phyloP scores from a whole-genome alignment of 2,888 invertebrate genomes.

The Eristalis arbustorum region DNA sequence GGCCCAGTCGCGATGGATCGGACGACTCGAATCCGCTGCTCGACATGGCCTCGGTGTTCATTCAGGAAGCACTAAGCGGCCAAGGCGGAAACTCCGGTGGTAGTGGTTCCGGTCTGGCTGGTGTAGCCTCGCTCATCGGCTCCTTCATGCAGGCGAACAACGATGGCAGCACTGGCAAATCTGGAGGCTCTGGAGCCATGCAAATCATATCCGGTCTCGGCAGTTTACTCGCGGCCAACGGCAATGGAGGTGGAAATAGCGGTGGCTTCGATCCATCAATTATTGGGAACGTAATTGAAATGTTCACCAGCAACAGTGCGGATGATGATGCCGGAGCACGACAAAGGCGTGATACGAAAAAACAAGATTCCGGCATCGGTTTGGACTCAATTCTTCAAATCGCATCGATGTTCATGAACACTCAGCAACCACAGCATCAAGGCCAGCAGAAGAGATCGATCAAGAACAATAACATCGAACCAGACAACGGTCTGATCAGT shows the following conservation, averaged over 20 bases:
- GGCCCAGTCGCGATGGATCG: constrained; percentile 77
- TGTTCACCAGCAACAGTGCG: constrained; percentile 78
- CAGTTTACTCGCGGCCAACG: constrained; percentile 76
- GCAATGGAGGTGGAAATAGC: constrained; percentile 79
- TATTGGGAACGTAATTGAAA: constrained; percentile 83
- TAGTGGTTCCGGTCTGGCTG: constrained; percentile 78
- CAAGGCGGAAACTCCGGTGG: constrained; percentile 76
- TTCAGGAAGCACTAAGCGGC: constrained; percentile 83
- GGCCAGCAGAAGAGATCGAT: constrained; percentile 74
- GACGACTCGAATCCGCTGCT: constrained; percentile 84
- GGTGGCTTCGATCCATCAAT: constrained; percentile 83
- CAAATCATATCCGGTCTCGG: constrained; percentile 79
- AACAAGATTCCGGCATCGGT: constrained; percentile 80
- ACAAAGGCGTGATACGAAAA: constrained; percentile 71
- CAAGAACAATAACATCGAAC: constrained; percentile 70
- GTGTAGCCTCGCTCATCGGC: constrained; percentile 85
- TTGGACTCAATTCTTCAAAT: constrained; percentile 82
- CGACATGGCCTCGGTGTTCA: constrained; percentile 86
- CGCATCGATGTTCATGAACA: constrained; percentile 82
- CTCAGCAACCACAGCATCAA: constrained; percentile 75
- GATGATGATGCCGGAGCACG: constrained; percentile 71
- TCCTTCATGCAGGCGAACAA: constrained; percentile 86
- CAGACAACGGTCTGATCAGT: constrained; percentile 80
- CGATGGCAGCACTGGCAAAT: constrained; percentile 79
- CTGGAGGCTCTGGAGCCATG: constrained; percentile 76